Evolutionary conservation across 1,140 invertebrate genomes (phyloP), one percentile per base, ranked within the genome.

Genomic region (Drosophila equinoxialis): DNA sequence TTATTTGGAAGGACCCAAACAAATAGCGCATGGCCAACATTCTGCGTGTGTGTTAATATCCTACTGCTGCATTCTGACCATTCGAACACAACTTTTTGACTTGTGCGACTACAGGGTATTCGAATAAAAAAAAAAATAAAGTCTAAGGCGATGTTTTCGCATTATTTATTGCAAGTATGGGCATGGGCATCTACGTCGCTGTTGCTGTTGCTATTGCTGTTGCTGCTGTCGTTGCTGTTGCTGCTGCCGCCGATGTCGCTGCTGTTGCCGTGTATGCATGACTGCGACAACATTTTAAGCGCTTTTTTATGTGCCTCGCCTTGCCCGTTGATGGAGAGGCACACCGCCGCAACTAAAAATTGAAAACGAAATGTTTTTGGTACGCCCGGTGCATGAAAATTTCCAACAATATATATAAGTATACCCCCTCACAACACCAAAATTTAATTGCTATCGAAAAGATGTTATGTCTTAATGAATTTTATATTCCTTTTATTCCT

Each of bases 121-220:
- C 17, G 17, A 23, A 23, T 10, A 20, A 51, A 51, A 48, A 48
- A 48, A 10, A 51, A 51, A 51, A 20, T 51, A 20, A 8, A 51
- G 45, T 51, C 45, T 51, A 51, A 65, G 74, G 65, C 81, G 76
- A 85, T 85, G 82, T 87, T 87, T 82, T 79, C 85, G 81, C 82
- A 85, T 87, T 85, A 83, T 87, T 85, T 87, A 84, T 74, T 57
- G 81, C 82, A 65, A 67, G 67, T 84, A 85, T 84, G 81, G 77
- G 72, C 74, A 77, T 77, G n/a, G 57, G 67, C 54, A 65, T 39
- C 39, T 54, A 65, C 51, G 60, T 41, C 37, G 51, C 65, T 42
- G 55, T 71, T 59, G 30, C 41, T 59, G 35, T 11, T 35, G 30
- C 30, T 23, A 23, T 23, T 10, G 55, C 11, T 26, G 30, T 11